Conservation (phyloP, 1,140 invertebrate species). For the Nautilus pompilius region DNA sequence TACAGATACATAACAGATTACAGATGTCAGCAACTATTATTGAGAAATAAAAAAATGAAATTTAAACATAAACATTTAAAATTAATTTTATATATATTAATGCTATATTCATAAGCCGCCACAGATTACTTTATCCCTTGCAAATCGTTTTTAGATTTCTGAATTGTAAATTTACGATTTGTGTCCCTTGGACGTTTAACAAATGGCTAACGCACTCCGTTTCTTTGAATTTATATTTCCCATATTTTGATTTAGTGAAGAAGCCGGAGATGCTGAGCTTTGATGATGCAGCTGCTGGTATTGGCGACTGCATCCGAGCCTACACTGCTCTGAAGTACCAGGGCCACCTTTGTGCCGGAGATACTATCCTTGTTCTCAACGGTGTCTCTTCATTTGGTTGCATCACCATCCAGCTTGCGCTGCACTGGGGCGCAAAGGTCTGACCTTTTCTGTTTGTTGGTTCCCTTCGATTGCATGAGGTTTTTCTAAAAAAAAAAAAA, state of each 20-base stretch:
- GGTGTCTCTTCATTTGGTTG: slow-evolving; percentile 56
- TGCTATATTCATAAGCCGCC: too few relatives aligned
- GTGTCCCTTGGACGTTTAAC: too few relatives aligned
- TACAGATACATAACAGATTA: too few relatives aligned
- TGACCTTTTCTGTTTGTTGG: background rate
- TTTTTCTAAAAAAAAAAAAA: too few relatives aligned
- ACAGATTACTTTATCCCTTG: too few relatives aligned
- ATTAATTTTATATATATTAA: too few relatives aligned
- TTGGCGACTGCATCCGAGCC: slow-evolving; percentile 57
- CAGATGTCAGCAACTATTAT: too few relatives aligned
- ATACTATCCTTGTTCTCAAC: slow-evolving; percentile 58
- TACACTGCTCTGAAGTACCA: slow-evolving; percentile 59
- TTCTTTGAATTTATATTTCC: background rate
- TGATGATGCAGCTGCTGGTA: slow-evolving; percentile 55
- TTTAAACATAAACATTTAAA: too few relatives aligned
- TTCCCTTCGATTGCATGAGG: background rate
- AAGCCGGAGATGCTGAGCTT: slow-evolving; percentile 55
- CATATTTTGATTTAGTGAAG: slow-evolving; percentile 44
- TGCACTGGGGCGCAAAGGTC: slow-evolving; percentile 58
- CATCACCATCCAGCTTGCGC: slow-evolving; percentile 55
- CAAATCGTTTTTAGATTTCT: too few relatives aligned
- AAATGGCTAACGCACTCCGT: too few relatives aligned
- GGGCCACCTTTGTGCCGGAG: slow-evolving; percentile 54
- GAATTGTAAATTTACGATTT: too few relatives aligned
- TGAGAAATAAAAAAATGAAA: too few relatives aligned